phyloP scores from a whole-genome alignment of 2,113 vertebrate species.

The Merops nubicus region DNA sequence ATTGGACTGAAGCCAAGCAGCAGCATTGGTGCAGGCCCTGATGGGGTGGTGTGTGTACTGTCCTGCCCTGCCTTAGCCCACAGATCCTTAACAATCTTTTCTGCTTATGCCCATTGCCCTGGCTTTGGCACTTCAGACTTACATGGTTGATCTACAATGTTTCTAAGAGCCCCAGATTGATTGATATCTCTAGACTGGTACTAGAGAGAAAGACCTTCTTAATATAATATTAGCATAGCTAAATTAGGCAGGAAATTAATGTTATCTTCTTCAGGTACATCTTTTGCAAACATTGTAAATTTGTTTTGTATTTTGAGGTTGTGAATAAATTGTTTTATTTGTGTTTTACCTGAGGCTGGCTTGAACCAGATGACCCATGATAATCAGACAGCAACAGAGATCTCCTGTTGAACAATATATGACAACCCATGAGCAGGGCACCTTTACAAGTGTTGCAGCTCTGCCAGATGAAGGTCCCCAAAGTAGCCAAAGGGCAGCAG shows the following conservation, averaged over 20 bases:
- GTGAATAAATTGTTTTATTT: neutral
- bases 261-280: neutral
- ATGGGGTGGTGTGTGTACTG: neutral
- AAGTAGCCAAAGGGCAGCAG: neutral
- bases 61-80: neutral
- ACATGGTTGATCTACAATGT: neutral
- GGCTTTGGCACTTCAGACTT: neutral
- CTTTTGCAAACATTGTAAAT: neutral
- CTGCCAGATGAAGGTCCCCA: neutral
- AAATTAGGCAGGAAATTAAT: neutral
- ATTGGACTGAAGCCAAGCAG: neutral
- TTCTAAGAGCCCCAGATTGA: neutral
- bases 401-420: neutral
- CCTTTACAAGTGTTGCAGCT: neutral
- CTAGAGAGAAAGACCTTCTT: neutral
- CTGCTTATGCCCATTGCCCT: neutral
- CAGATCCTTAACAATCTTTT: neutral
- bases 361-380: neutral
- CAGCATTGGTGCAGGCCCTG: neutral
- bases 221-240: neutral
- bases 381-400: neutral
- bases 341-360: neutral
- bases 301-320: neutral
- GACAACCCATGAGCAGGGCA: neutral
- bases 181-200: neutral